Evolutionary conservation across 2,113 vertebrate genomes (phyloP).

Genomic region (Cochlearius cochlearius): DNA sequence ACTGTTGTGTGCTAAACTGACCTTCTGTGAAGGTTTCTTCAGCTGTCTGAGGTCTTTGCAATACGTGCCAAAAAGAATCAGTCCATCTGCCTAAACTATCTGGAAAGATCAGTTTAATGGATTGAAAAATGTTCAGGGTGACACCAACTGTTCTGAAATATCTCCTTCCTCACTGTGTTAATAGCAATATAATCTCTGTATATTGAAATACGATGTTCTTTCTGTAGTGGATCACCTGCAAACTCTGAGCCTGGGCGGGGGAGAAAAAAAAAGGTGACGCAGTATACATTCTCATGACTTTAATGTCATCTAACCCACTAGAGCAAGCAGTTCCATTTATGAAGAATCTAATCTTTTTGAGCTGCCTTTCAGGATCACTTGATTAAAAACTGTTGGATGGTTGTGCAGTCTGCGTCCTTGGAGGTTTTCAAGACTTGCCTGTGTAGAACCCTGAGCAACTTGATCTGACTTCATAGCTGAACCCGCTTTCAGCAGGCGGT

Average conservation of each 20-base stretch:
- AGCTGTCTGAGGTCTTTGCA: background rate
- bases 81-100: background rate
- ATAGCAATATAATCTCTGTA: background rate
- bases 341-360: background rate
- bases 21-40: background rate
- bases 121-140: background rate
- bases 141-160: background rate
- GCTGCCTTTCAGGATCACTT: background rate
- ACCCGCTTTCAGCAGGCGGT: background rate
- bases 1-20: background rate
- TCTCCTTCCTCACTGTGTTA: background rate
- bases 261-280: background rate
- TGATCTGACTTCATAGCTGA: background rate
- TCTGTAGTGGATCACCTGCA: background rate
- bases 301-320: background rate
- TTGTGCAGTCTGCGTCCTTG: background rate
- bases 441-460: background rate
- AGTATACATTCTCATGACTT: background rate
- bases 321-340: background rate
- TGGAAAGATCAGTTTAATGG: background rate
- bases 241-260: background rate
- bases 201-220: background rate
- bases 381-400: background rate
- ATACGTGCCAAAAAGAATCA: background rate
- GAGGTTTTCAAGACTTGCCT: background rate